Evolutionary conservation across 1,140 invertebrate species (phyloP), one percentile per base, ranked within the genome.

Genomic region (Phenacoccus solenopsis): DNA sequence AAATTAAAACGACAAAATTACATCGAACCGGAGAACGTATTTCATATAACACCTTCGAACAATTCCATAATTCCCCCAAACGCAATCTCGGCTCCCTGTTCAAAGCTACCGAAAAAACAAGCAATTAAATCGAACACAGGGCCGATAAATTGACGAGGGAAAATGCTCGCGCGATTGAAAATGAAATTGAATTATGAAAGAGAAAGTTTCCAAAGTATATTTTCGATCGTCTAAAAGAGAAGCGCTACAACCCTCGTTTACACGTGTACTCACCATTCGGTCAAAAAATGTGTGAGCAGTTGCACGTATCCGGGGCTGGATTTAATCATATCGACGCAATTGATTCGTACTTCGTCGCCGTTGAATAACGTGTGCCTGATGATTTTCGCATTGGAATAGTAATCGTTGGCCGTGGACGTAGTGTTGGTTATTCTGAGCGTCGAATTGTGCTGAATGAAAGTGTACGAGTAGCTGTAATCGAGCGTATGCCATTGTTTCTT

Each of bases 401-500:
- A 64, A 22, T 28, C 57, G 13, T 64, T 49, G 12, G 22, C 12
- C 22, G 80, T 78, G 1, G 80, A 81, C 0, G 82, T 82, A 49
- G 81, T 79, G 75, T 84, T 85, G 59, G 81, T 82, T 74, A 86
- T 85, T 25, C 80, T 78, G 24, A 89, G 77, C 0, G 85, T 86
- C 0, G 83, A 83, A 76, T 88, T 88, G 69, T 82, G 81, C 75
- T 85, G 84, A 73, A 84, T 84, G 75, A 87, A 85, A 22, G 82
- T 84, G 77, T 87, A 88, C 22, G 84, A 84, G 71, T 83, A 83
- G 68, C 82, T 81, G 73, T 85, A 85, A 79, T 89, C 87, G 72
- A 89, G 77, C 1, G 87, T 86, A 76, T 88, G 85, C 87, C 87
- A 89, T 28, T 86, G 86, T 69, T 83, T 82, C 35, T 83, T 83